Evolutionary conservation across 2,888 invertebrate genomes (phyloP).

Genomic region (Hipparchia sbordonii): DNA sequence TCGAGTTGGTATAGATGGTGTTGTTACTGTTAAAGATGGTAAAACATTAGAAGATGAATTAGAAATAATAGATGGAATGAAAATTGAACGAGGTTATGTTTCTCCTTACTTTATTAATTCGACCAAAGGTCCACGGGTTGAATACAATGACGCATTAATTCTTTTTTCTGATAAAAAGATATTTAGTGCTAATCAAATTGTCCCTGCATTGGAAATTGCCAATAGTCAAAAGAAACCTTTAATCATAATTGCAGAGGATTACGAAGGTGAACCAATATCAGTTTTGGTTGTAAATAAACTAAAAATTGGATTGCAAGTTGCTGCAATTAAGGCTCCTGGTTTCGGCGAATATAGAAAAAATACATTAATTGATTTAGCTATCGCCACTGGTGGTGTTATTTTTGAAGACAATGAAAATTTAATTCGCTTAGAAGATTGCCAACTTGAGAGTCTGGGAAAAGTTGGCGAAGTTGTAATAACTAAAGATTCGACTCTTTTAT

Average conservation of each 20-base stretch:
- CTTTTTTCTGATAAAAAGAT: slow-evolving; percentile 98
- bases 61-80: slow-evolving; percentile 98
- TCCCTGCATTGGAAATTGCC: slow-evolving; percentile 97
- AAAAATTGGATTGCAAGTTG: slow-evolving; percentile 95
- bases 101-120: slow-evolving; percentile 99
- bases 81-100: slow-evolving; percentile 98
- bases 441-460: slow-evolving; percentile 89
- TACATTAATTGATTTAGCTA: slow-evolving; percentile 94
- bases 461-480: slow-evolving; percentile 95
- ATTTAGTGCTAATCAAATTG: slow-evolving; percentile 95
- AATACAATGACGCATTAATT: slow-evolving; percentile 96
- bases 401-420: slow-evolving; percentile 96
- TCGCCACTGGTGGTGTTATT: slow-evolving; percentile 94
- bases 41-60: slow-evolving; percentile 97
- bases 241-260: slow-evolving; percentile 97
- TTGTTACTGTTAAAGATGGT: slow-evolving; percentile 99
- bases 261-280: slow-evolving; percentile 96
- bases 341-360: slow-evolving; percentile 97
- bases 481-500: slow-evolving; percentile 92
- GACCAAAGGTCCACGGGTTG: slow-evolving; percentile 97
- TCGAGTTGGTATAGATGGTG: slow-evolving; percentile 97
- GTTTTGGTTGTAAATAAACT: slow-evolving; percentile 94
- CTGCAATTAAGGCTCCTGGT: slow-evolving; percentile 97
- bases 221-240: slow-evolving; percentile 95
- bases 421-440: slow-evolving; percentile 93